phyloP scores from a whole-genome alignment of 2,797 vertebrate genomes.

The Tokudaia tokunoshimensis region DNA sequence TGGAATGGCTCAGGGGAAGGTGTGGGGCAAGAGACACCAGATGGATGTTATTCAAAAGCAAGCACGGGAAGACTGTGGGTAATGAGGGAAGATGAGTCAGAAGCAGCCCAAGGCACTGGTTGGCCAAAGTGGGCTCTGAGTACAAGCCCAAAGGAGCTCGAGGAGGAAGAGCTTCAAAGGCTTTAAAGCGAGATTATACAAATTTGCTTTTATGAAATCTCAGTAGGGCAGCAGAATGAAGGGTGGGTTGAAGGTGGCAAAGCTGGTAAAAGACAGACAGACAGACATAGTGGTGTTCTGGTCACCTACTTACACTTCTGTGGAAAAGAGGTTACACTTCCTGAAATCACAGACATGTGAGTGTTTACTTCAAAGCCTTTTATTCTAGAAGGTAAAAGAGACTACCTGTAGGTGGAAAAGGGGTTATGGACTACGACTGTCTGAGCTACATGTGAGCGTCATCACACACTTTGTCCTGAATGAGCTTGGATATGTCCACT shows the following conservation, averaged over 20 bases:
- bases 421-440: neutral
- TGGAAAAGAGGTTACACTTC: neutral
- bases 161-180: neutral
- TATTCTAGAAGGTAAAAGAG: neutral
- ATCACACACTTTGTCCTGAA: neutral
- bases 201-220: slow-evolving; percentile 30
- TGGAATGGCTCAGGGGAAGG: neutral
- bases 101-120: neutral
- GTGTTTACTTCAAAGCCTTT: slow-evolving; percentile 15
- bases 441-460: neutral
- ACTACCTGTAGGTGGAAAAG: neutral
- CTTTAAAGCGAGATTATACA: neutral
- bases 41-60: neutral
- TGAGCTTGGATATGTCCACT: neutral
- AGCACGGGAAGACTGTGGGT: neutral
- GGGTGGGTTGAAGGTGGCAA: neutral
- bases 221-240: neutral
- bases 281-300: neutral
- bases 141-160: neutral
- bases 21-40: neutral
- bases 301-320: neutral
- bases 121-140: neutral
- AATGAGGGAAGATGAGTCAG: neutral
- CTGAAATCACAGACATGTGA: neutral
- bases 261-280: neutral